These are phyloP conservation scores for Notocelia uddmanniana DNA, from an alignment of 2,888 invertebrate genomes.

Conservation along the genomic window DNA sequence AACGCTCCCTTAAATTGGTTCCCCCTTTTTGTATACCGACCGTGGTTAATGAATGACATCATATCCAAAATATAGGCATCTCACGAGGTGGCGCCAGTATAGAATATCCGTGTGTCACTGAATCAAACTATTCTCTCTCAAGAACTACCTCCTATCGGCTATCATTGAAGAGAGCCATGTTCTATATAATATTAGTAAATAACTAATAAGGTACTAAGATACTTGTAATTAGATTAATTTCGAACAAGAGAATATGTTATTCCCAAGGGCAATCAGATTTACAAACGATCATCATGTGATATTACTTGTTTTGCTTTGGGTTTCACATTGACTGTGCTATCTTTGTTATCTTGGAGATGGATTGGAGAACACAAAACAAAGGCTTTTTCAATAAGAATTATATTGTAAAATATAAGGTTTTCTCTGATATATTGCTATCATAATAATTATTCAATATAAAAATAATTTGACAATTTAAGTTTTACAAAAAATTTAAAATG, in stretches of 20 bases:
- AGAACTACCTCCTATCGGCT: too few relatives aligned
- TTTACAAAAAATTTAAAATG: conserved; percentile 20
- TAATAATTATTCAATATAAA: conserved; percentile 37
- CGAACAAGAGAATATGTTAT: neutral
- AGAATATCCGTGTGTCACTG: too few relatives aligned
- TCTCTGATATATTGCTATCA: conserved; percentile 19
- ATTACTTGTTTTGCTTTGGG: neutral
- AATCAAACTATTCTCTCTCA: too few relatives aligned
- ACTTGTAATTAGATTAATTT: too few relatives aligned
- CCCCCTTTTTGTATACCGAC: too few relatives aligned
- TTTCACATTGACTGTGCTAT: conserved; percentile 3
- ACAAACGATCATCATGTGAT: neutral
- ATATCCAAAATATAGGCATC: too few relatives aligned
- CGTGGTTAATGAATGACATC: too few relatives aligned
- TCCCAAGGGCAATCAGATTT: neutral
- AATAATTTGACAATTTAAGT: conserved; percentile 35
- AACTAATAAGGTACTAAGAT: too few relatives aligned
- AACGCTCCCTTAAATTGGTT: too few relatives aligned
- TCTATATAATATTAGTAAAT: too few relatives aligned
- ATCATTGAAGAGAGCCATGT: too few relatives aligned
- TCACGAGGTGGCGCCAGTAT: too few relatives aligned
- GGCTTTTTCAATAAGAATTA: conserved; percentile 10
- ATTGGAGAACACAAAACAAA: conserved; percentile 3
- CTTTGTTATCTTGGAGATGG: conserved; percentile 14
- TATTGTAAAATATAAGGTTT: conserved; percentile 33